phyloP scores from a whole-genome alignment of 2,797 vertebrate species.

The Diplodus sargus region DNA sequence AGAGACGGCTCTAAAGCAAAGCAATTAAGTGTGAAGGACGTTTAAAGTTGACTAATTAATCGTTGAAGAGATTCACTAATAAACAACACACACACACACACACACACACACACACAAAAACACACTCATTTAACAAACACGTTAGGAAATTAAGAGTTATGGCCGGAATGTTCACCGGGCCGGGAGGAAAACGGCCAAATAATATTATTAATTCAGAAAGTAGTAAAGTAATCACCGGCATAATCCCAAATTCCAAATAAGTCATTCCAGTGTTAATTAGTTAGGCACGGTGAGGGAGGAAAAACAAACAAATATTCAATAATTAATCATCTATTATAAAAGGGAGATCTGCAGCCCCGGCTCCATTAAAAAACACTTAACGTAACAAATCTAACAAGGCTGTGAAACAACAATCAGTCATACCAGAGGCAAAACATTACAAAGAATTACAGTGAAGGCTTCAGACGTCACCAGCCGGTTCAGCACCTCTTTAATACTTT shows the following conservation, averaged over 20 bases:
- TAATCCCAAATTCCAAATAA: background rate
- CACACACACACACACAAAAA: too few species aligned
- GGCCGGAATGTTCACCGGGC: background rate
- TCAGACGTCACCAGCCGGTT: conserved; percentile 3
- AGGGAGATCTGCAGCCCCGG: background rate
- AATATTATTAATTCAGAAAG: background rate
- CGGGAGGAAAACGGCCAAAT: background rate
- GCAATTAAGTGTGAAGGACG: background rate
- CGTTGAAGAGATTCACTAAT: background rate
- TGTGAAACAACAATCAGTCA: background rate
- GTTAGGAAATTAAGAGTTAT: background rate
- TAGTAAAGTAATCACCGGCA: background rate
- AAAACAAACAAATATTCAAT: conserved; percentile 15
- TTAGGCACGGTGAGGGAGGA: background rate
- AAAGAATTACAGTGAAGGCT: conserved; percentile 5
- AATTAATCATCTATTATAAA: conserved; percentile 16
- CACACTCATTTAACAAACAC: too few species aligned
- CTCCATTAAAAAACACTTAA: conserved; percentile 39
- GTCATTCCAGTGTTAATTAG: background rate
- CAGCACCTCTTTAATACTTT: conserved; percentile 21
- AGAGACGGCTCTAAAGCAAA: background rate
- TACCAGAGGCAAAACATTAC: conserved; percentile 10
- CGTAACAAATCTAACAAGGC: conserved; percentile 18
- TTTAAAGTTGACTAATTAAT: background rate
- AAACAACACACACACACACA: background rate